These are phyloP conservation scores for Peribatodes rhomboidaria DNA, from an alignment of 2,888 invertebrate species.

Conservation along the genomic window DNA sequence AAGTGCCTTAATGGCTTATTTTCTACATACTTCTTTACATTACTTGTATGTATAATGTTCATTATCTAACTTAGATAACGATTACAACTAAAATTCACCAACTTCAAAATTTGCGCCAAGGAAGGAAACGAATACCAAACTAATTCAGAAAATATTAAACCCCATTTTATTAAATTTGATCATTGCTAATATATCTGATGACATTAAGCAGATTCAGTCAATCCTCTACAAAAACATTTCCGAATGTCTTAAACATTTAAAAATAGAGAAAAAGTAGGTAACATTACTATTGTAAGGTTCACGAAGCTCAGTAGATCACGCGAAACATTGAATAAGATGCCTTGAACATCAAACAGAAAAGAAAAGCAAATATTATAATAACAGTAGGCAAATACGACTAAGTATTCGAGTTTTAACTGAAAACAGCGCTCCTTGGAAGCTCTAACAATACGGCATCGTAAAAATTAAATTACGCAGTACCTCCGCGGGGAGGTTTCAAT, in stretches of 20 bases:
- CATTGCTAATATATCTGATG: too few species aligned
- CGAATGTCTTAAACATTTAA: too few species aligned
- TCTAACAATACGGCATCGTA: conserved; percentile 76
- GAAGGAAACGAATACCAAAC: background rate
- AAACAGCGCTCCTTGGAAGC: conserved; percentile 68
- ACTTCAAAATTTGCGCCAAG: background rate
- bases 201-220: background rate
- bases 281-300: background rate
- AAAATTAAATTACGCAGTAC: conserved; percentile 81
- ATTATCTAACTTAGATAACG: background rate
- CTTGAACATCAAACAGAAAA: conserved; percentile 17
- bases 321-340: conserved; percentile 11
- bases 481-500: conserved; percentile 74
- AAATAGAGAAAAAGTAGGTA: too few species aligned
- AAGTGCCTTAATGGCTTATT: conserved; percentile 30
- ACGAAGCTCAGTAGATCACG: background rate
- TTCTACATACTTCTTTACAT: conserved; percentile 23
- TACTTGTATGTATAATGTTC: background rate
- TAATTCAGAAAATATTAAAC: background rate
- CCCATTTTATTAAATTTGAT: background rate
- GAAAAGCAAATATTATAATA: conserved; percentile 33
- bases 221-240: too few species aligned
- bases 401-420: conserved; percentile 65
- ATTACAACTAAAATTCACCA: too few species aligned
- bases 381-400: conserved; percentile 48